Evolutionary conservation across 2,888 invertebrate genomes (phyloP), one percentile per base, ranked within the genome.

Genomic region (Pyrochroa serraticornis): DNA sequence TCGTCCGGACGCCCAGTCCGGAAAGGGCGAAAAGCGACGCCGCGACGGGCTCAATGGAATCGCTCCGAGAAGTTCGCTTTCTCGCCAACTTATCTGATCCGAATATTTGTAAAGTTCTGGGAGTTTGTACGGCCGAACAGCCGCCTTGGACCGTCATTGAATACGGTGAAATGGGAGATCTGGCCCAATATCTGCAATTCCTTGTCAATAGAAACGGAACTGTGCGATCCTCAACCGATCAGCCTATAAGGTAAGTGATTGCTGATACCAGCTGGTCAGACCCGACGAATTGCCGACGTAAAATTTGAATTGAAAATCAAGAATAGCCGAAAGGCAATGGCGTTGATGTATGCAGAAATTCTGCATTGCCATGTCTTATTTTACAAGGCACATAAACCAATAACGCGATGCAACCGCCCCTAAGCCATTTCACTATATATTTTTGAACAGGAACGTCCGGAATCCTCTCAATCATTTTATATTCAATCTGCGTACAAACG

Each of bases 111-210:
- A 82, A 85, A 64, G 80, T 89, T 52, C 78, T 90, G 62, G 88
- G 84, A 46, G 83, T 88, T 51, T 79, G 79, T 59, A 82, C 84
- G 5, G 77, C 79, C 14, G 84, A 84, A 66, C 84, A 85, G 63
- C 86, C 87, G 0, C 84, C 87, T 49, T 87, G 88, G 82, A 86
- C 87, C 70, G 83, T 90, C 48, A 84, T 88, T 66, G 90, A 91
- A 77, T 89, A 89, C 78, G 87, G 88, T 75, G 87, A 88, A 70
- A 85, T 87, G 73, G 90, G 90, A 7, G 90, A 91, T 78, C 82
- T 91, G 59, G 85, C 87, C 68, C 87, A 89, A 76, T 88, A 88
- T 78, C 77, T 85, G 58, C 83, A 83, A 71, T 79, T 78, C 67
- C 68, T 79, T 45, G 76, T 78, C 32, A 78, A 76, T 64, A 75